Base-by-base conservation (phyloP, 1,140 invertebrate species). In the Drosophila repleta region DNA sequence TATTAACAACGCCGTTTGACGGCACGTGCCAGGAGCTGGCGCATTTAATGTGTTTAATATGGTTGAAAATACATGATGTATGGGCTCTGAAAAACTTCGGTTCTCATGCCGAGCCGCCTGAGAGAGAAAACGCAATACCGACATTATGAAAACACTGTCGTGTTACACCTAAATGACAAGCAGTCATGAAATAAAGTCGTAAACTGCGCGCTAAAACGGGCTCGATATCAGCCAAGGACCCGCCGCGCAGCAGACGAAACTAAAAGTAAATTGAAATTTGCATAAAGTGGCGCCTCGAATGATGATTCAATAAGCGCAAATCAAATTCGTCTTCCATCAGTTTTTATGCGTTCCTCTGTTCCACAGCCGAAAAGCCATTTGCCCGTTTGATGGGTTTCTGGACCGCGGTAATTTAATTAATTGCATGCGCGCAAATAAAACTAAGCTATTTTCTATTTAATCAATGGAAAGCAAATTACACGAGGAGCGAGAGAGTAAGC, bases 161-260 rank as follows among this genome's bases (percentile, higher is more conserved):
- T 85, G 82, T 76, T 78, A 79, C 70, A 85, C 82, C 81, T 68
- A 83, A 88, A 88, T 83, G 83, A 82, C 83, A 88, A 76, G 70
- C 62, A 74, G 83, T 88, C 83, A 88, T 88, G 83, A 66, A 83
- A 88, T 88, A 88, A 83, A 88, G 79, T 79, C 83, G 69, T 88
- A 88, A 88, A 74, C 79, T 63, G 48, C 20, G 46, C n/a, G 60
- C 62, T 65, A 70, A 74, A 61, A 41, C 51, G 52, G 26, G 20
- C 26, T 61, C 29, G 15, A 51, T 56, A 56, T 53, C 60, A 32
- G 62, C 29, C 13, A 57, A 64, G 52, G 52, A 29, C 6, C 7
- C 29, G 39, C 41, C 2, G 11, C 15, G 32, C 32, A 8, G 32
- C 55, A 66, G 24, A 58, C 26, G 41, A 67, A 61, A 52, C 46